These are phyloP conservation scores for Xenopus laevis DNA, from an alignment of 2,113 vertebrate species.

Conservation along the genomic window DNA sequence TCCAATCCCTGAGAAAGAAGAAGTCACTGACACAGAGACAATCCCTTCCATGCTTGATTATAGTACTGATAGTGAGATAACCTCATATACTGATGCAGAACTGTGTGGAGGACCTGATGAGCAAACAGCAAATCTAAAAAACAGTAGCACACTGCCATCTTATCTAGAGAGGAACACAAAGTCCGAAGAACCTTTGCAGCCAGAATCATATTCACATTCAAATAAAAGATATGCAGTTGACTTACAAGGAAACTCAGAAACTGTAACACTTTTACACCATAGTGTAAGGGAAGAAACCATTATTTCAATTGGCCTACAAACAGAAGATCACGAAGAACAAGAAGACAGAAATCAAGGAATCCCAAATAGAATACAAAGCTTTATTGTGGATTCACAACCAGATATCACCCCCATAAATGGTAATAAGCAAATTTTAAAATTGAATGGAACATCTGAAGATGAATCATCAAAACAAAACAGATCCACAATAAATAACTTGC, in stretches of 20 bases:
- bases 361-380: not conserved
- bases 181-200: not conserved
- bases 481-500: too few species aligned
- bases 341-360: not conserved
- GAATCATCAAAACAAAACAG: too few species aligned
- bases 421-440: too few species aligned
- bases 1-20: constrained; percentile 38
- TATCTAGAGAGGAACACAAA: not conserved
- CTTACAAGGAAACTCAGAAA: not conserved
- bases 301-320: too few species aligned
- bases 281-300: not conserved
- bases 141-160: not conserved
- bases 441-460: too few species aligned
- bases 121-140: not conserved
- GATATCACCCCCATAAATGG: not conserved
- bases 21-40: constrained; percentile 16
- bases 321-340: not conserved
- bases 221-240: not conserved
- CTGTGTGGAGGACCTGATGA: not conserved
- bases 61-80: not conserved
- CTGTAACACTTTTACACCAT: not conserved
- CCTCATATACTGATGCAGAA: not conserved
- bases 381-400: not conserved
- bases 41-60: not conserved
- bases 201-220: too few species aligned